Conservation (phyloP, 2,113 vertebrate genomes). For the Elaphurus davidianus region DNA sequence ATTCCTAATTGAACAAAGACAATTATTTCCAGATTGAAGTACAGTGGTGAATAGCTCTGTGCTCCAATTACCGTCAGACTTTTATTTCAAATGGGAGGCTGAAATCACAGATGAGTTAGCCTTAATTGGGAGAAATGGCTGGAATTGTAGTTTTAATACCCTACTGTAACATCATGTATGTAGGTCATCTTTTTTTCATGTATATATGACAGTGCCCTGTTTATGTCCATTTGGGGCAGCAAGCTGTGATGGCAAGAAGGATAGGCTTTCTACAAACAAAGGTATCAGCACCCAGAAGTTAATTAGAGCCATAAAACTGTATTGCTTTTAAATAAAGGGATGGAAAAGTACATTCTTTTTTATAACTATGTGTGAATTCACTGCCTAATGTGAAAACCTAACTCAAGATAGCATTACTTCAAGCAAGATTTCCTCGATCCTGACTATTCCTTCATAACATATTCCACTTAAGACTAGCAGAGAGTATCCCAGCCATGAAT, state of each 20-base stretch:
- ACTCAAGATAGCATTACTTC: neutral
- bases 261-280: neutral
- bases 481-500: neutral
- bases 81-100: constrained; percentile 70
- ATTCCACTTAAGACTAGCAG: neutral
- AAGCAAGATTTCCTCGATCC: neutral
- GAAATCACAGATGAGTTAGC: constrained; percentile 61
- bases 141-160: constrained; percentile 49
- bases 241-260: neutral
- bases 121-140: constrained; percentile 69
- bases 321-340: neutral
- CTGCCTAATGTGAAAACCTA: neutral
- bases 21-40: constrained; percentile 70
- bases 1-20: constrained; percentile 78
- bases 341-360: neutral
- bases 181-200: neutral
- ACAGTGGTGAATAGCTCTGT: constrained; percentile 61
- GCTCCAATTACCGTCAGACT: constrained; percentile 68
- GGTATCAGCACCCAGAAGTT: neutral
- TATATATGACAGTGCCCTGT: neutral
- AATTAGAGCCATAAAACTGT: neutral
- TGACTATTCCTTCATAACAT: neutral
- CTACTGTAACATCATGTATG: neutral
- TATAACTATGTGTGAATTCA: neutral
- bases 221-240: neutral